Evolutionary conservation across 2,888 invertebrate genomes (phyloP).

Genomic region (Pogonocherus hispidulus): DNA sequence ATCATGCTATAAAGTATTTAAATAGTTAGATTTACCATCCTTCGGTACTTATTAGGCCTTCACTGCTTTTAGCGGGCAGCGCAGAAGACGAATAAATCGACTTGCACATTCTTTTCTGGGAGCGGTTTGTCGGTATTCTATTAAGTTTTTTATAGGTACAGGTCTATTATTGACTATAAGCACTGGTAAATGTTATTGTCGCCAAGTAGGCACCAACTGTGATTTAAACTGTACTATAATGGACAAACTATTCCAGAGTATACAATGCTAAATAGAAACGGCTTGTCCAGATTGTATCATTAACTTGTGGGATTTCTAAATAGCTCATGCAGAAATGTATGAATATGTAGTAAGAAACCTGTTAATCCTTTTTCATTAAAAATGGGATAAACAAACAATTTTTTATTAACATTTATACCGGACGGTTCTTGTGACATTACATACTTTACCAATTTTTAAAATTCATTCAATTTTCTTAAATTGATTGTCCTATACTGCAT

Average conservation of each 20-base stretch:
- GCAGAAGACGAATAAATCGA: constrained; percentile 46
- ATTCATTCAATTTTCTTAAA: no score
- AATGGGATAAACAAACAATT: no score
- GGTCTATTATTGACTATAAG: constrained; percentile 46
- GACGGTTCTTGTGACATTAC: no score
- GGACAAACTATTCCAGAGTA: constrained; percentile 37
- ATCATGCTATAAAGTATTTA: constrained; percentile 44
- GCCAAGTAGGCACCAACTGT: constrained; percentile 49
- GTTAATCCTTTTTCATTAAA: neutral
- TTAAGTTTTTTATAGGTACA: constrained; percentile 45
- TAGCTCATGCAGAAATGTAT: constrained; percentile 2
- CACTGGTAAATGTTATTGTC: constrained; percentile 54
- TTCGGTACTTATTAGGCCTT: constrained; percentile 48
- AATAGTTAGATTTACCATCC: constrained; percentile 47
- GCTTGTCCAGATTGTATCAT: constrained; percentile 26
- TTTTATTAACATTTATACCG: no score
- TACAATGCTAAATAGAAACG: constrained; percentile 18
- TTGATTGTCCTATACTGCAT: no score
- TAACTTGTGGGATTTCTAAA: constrained; percentile 13
- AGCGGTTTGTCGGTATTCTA: constrained; percentile 48
- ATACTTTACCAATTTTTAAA: no score
- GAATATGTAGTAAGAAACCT: neutral
- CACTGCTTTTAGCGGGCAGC: constrained; percentile 35
- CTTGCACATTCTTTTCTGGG: constrained; percentile 43
- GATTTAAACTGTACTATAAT: constrained; percentile 46